Percentiles rank a stretch among this genome's conserved stretches.
phyloP scores from a whole-genome alignment of 2,113 vertebrate species.

The Setophaga petechia region DNA sequence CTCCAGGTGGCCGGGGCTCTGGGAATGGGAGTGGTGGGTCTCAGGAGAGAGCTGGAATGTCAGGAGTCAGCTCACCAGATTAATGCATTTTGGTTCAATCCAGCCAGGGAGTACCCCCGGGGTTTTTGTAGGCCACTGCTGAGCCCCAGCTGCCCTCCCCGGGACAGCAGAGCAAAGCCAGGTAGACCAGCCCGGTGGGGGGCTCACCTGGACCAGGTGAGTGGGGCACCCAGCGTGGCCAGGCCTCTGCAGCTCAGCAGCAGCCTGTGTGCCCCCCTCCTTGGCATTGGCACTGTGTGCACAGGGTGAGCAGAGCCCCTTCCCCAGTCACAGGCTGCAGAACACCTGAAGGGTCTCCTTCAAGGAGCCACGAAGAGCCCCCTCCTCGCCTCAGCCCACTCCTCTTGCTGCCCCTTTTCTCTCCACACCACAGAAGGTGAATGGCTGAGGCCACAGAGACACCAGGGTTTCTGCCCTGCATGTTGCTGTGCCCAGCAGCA shows the following conservation, averaged over 20 bases:
- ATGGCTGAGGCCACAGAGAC: not conserved
- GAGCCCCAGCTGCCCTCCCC: not conserved
- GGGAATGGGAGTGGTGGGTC: not conserved
- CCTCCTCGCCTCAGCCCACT: not conserved
- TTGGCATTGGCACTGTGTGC: not conserved
- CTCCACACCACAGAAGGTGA: rapidly evolving
- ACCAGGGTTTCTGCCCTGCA: too few species aligned
- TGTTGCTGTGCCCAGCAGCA: not conserved
- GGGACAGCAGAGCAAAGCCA: not conserved
- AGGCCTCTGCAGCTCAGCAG: not conserved
- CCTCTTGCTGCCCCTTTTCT: not conserved
- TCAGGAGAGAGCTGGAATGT: not conserved
- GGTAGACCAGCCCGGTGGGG: rapidly evolving
- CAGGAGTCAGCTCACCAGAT: not conserved
- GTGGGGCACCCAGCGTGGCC: not conserved
- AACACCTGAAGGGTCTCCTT: not conserved
- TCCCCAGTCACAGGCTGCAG: not conserved
- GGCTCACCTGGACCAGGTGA: not conserved
- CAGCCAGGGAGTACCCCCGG: not conserved
- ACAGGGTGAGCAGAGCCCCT: too few species aligned
- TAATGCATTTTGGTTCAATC: not conserved
- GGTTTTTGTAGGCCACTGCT: slow-evolving; percentile 20
- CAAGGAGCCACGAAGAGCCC: not conserved
- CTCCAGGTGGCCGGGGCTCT: not conserved
- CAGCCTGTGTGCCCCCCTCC: not conserved